phyloP scores from a whole-genome alignment of 1,140 invertebrate genomes.

The Nasonia longicornis region DNA sequence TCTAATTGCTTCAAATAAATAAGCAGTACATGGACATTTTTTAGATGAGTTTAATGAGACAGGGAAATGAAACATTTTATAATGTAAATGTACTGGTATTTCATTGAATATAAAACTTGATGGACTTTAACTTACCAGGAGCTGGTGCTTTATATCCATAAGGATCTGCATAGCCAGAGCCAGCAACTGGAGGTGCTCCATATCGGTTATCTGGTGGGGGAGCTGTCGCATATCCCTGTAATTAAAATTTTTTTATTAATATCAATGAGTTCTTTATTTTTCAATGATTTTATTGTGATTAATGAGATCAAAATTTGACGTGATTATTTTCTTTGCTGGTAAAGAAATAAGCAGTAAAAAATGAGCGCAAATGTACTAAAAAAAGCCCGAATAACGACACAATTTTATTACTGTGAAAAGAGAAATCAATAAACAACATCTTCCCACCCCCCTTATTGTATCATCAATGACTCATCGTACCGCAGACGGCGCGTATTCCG shows the following conservation, averaged over 20 bases:
- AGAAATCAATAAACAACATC: neutral
- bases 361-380: neutral
- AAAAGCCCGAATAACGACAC: neutral
- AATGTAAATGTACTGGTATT: constrained; percentile 3
- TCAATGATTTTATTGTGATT: no score
- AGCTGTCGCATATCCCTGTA: constrained; percentile 63
- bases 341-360: no score
- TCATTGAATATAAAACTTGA: neutral
- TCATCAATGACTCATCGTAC: constrained; percentile 52
- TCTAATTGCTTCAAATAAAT: constrained; percentile 30
- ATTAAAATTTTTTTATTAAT: constrained; percentile 1
- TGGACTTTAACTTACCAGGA: constrained; percentile 55
- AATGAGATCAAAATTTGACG: no score
- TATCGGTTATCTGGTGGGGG: constrained; percentile 62
- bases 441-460: neutral
- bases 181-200: constrained; percentile 60
- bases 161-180: constrained; percentile 62
- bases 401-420: no score
- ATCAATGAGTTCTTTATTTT: neutral
- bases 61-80: no score
- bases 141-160: constrained; percentile 67
- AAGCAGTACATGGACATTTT: constrained; percentile 14
- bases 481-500: constrained; percentile 65
- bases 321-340: no score
- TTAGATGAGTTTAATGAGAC: neutral